Percentiles rank a stretch among this genome's conserved stretches.
phyloP scores from a whole-genome alignment of 1,140 invertebrate genomes.

The Drosophila mayri region DNA sequence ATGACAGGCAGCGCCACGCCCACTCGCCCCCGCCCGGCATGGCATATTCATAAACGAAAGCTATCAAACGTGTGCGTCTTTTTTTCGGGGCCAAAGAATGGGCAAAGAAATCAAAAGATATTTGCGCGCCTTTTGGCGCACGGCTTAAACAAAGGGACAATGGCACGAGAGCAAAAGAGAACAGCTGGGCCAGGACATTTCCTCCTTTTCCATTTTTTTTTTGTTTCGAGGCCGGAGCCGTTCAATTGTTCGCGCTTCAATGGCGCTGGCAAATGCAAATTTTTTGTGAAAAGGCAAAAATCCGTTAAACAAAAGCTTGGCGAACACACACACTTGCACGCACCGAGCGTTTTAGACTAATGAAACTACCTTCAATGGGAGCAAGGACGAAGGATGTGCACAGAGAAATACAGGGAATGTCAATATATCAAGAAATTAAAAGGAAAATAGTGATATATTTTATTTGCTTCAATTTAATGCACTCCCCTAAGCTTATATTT shows the following conservation, averaged over 20 bases:
- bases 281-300: conserved; percentile 56
- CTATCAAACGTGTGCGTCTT: conserved; percentile 75
- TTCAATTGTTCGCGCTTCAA: conserved; percentile 71
- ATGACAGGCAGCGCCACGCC: conserved; percentile 61
- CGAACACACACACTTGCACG: conserved; percentile 40
- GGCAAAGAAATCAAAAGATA: conserved; percentile 73
- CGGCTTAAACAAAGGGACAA: conserved; percentile 71
- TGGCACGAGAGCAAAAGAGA: conserved; percentile 66
- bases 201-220: not conserved
- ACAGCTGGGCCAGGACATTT: conserved; percentile 69
- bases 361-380: conserved; percentile 59
- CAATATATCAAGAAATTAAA: not conserved
- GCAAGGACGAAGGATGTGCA: conserved; percentile 36
- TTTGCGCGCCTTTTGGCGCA: conserved; percentile 79
- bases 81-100: conserved; percentile 51
- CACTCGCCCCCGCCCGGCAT: conserved; percentile 8
- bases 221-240: conserved; percentile 21
- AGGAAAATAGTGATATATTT: not conserved
- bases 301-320: conserved; percentile 70
- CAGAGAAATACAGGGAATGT: not conserved
- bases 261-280: conserved; percentile 76
- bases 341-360: conserved; percentile 73
- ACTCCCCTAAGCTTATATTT: not conserved
- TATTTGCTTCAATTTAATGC: not conserved
- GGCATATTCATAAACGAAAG: conserved; percentile 76